Conservation (phyloP, 2,113 vertebrate genomes). For the Hylia prasina region DNA sequence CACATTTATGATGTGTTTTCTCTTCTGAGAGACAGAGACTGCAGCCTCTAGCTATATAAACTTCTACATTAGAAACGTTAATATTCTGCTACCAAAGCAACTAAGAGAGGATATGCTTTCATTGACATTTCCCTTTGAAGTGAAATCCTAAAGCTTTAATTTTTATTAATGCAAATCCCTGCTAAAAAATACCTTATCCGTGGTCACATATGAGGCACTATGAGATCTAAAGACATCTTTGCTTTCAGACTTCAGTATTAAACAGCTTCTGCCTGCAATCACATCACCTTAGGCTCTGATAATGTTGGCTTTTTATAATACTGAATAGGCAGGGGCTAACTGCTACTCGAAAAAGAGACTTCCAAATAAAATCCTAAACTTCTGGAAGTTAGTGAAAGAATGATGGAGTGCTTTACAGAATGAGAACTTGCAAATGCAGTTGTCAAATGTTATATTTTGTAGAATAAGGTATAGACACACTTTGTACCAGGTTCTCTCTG, state of each 20-base stretch:
- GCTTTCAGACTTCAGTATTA: conserved; percentile 11
- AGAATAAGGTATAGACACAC: rapidly evolving
- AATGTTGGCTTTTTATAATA: neutral
- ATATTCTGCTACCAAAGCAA: conserved; percentile 26
- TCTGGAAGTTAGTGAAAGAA: neutral
- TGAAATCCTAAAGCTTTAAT: conserved; percentile 56
- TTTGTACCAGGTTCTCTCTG: neutral
- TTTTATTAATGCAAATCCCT: conserved; percentile 56
- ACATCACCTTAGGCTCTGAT: neutral
- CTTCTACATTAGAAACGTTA: conserved; percentile 7
- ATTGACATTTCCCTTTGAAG: conserved; percentile 46
- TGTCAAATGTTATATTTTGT: neutral
- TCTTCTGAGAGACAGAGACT: neutral
- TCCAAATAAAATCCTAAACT: neutral
- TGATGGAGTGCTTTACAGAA: neutral
- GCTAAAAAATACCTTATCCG: conserved; percentile 38
- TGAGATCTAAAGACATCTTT: conserved; percentile 9
- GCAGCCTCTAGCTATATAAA: neutral
- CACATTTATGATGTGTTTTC: conserved; percentile 5
- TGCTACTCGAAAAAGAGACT: neutral
- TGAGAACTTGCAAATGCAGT: neutral
- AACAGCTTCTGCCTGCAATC: neutral
- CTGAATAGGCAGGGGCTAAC: neutral
- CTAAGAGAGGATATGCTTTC: conserved; percentile 29
- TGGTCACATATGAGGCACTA: neutral